phyloP scores from a whole-genome alignment of 2,888 invertebrate genomes.

The Pristionchus exspectatus region DNA sequence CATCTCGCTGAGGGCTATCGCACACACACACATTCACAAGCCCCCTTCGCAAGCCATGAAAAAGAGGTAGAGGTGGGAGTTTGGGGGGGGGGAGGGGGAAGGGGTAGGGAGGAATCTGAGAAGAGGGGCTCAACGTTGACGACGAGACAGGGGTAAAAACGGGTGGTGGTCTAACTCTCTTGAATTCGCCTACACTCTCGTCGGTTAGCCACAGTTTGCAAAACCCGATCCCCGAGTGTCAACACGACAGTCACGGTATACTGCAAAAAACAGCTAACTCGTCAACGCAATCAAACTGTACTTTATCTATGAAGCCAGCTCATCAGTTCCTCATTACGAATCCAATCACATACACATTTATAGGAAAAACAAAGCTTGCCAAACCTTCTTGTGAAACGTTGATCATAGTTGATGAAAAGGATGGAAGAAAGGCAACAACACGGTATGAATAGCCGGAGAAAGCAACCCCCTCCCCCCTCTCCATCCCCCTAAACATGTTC shows the following conservation, averaged over 20 bases:
- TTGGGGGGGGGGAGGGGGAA: not conserved
- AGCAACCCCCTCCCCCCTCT: not conserved
- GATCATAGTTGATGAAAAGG: not conserved
- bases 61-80: constrained; percentile 24
- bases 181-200: too few relatives aligned
- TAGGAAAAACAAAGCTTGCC: too few relatives aligned
- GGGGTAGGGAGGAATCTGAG: not conserved
- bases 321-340: not conserved
- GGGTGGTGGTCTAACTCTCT: too few relatives aligned
- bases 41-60: not conserved
- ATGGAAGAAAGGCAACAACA: not conserved
- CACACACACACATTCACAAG: not conserved
- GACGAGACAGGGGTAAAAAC: not conserved
- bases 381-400: not conserved
- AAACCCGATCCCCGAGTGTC: not conserved
- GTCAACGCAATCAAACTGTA: not conserved
- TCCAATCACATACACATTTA: not conserved
- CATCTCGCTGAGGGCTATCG: not conserved
- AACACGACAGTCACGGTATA: not conserved
- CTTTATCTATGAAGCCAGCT: not conserved
- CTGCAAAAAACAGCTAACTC: not conserved
- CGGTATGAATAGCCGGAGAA: not conserved
- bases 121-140: constrained; percentile 1
- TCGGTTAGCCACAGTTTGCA: not conserved
- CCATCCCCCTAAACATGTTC: not conserved